Percentiles rank a stretch among this genome's conserved stretches.
Conservation (phyloP, 1,140 invertebrate species). For the Papilio glaucus region DNA sequence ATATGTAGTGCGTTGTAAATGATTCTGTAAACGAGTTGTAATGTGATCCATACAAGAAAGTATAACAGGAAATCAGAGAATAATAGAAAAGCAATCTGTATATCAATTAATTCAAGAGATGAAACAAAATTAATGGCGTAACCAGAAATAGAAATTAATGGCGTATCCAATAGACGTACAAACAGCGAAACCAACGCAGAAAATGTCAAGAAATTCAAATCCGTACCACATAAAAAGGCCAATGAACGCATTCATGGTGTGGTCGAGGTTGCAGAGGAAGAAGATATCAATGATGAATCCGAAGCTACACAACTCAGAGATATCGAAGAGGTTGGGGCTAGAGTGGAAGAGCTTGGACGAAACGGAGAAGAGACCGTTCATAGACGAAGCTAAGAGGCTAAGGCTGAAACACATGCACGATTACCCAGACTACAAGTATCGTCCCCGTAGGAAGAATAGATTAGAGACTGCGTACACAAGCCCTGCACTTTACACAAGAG, state of each 20-base stretch:
- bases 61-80: neutral
- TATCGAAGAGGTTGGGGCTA: slow-evolving; percentile 88
- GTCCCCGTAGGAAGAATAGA: slow-evolving; percentile 88
- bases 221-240: slow-evolving; percentile 86
- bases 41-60: neutral
- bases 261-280: slow-evolving; percentile 87
- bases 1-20: slow-evolving; percentile 32
- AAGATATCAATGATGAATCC: slow-evolving; percentile 93
- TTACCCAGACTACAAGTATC: slow-evolving; percentile 89
- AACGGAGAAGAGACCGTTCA: slow-evolving; percentile 89
- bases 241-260: slow-evolving; percentile 90
- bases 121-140: slow-evolving; percentile 58
- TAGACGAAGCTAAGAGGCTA: slow-evolving; percentile 91
- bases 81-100: neutral
- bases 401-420: slow-evolving; percentile 90
- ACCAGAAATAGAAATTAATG: slow-evolving; percentile 48
- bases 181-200: slow-evolving; percentile 51
- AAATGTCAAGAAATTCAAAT: slow-evolving; percentile 66
- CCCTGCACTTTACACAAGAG: slow-evolving; percentile 60
- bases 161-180: slow-evolving; percentile 61
- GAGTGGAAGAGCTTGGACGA: slow-evolving; percentile 89
- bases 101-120: neutral
- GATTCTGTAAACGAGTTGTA: neutral
- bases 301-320: slow-evolving; percentile 91
- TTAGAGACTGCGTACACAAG: slow-evolving; percentile 61